Evolutionary conservation across 2,888 invertebrate species (phyloP).

Genomic region (Erebia epiphron): DNA sequence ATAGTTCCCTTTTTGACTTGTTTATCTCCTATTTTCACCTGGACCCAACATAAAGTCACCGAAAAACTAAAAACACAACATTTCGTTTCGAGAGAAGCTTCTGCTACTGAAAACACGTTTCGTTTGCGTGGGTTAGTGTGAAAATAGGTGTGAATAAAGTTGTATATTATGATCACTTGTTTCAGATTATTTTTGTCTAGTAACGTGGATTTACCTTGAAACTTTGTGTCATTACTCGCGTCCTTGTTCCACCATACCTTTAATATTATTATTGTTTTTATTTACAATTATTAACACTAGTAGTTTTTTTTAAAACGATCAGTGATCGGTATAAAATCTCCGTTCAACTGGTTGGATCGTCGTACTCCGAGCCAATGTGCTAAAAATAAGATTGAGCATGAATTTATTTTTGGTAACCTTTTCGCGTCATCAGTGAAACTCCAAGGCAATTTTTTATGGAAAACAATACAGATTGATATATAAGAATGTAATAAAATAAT

Average conservation of each 20-base stretch:
- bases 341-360: constrained; percentile 74
- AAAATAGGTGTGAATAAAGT: constrained; percentile 80
- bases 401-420: constrained; percentile 79
- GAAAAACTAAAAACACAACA: constrained; percentile 79
- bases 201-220: constrained; percentile 75
- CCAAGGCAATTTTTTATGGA: constrained; percentile 43
- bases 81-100: constrained; percentile 76
- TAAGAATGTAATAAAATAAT: not conserved
- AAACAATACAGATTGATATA: constrained; percentile 39
- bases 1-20: constrained; percentile 43
- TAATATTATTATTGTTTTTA: constrained; percentile 52
- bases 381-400: constrained; percentile 82
- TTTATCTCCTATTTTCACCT: constrained; percentile 51
- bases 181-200: constrained; percentile 69
- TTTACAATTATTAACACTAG: constrained; percentile 51
- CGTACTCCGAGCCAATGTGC: constrained; percentile 73
- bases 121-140: constrained; percentile 80
- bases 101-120: constrained; percentile 76
- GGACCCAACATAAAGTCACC: constrained; percentile 67
- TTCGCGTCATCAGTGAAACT: constrained; percentile 72
- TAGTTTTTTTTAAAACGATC: constrained; percentile 60
- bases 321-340: constrained; percentile 75
- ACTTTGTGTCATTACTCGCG: constrained; percentile 55
- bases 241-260: constrained; percentile 57
- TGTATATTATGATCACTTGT: constrained; percentile 73